Evolutionary conservation across 2,113 vertebrate species (phyloP), one percentile per base, ranked within the genome.

Genomic region (Xiphias gladius): DNA sequence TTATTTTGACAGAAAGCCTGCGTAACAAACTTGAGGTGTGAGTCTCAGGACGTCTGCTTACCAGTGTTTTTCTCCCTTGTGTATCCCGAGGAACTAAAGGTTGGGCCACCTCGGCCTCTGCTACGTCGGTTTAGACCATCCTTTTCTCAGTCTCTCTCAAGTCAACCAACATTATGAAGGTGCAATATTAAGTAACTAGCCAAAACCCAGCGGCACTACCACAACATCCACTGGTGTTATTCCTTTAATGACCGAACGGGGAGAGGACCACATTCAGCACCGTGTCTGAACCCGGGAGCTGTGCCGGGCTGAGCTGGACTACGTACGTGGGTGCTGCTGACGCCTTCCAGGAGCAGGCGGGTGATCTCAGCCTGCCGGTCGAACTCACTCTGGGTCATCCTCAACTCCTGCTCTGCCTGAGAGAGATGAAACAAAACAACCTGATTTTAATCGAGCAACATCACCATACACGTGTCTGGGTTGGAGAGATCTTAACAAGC

Each of bases 361-460:
- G 98, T 99, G 92, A 99, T 99, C 94, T 99, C 98, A 19, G 98
- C 98, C 84, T 99, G 98, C 13, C 98, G 96, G 91, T 99, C 98
- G 84, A 99, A 99, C 80, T 99, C 98, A 50, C 98, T 99, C 93
- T 99, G 98, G 58, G 97, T 97, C 94, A 99, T 97, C 89, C 97
- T 95, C 61, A 99, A 91, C 95, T 99, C 98, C 95, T 98, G 98
- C 92, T 99, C 98, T 28, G 97, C 97, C 98, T 99, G 85, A 64
- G 28, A 16, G 68, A 0, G 3, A 67, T 26, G 37, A 69, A 30
- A 57, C 14, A n/a, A 28, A 63, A 54, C 0, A 65, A 54, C 64
- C 1, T 24, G 11, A 6, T 17, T 26, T 14, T 35, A 35, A 35
- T 35, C 4, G 35, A 35, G 7, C 41, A 52, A 0, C 22, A 58